Evolutionary conservation across 2,888 invertebrate species (phyloP), one percentile per base, ranked within the genome.

Genomic region (Kryphioiulus occultus): DNA sequence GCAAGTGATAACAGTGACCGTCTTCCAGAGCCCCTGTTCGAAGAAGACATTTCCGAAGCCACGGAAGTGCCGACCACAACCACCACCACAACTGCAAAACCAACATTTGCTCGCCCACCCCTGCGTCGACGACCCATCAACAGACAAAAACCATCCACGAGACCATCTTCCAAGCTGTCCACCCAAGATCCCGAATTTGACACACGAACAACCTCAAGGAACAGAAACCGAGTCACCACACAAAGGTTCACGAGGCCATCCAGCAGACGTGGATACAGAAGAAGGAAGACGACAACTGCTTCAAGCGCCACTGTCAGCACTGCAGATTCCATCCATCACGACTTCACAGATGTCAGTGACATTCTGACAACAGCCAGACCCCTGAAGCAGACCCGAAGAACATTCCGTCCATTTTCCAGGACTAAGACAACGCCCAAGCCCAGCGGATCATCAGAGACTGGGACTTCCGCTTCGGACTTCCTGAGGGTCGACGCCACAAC

Each of bases 281-380:
- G 86, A 53, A 42, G 86, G 42, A 44, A 53, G 47, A 44, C 86
- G 3, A 86, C 86, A 17, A 86, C 86, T 0, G 32, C 53, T 19
- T n/a, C 59, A 9, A 86, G 47, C 35, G 35, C 26, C 30, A n/a
- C 32, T 1, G 30, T 39, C 12, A 26, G 3, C 42, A 85, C 39
- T 4, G 85, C 42, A 3, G 85, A n/a, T 3, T 47, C 59, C 2
- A 53, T 15, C 22, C 19, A 0, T 12, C 53, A 53, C n/a, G 86
- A 85, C 12, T 9, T 44, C 12, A 85, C 85, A 19, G 85, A 85
- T n/a, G 9, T 85, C 26, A 39, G 42, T 42, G 85, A 42, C 32
- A 39, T 85, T n/a, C 22, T 39, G 22, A 85, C 85, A 1, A 85
- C 85, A 42, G 44, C 42, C 3, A 9, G 85, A n/a, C 15, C 78